These are phyloP conservation scores for Caiman crocodilus DNA, from an alignment of 2,797 vertebrate genomes.

Conservation along the genomic window DNA sequence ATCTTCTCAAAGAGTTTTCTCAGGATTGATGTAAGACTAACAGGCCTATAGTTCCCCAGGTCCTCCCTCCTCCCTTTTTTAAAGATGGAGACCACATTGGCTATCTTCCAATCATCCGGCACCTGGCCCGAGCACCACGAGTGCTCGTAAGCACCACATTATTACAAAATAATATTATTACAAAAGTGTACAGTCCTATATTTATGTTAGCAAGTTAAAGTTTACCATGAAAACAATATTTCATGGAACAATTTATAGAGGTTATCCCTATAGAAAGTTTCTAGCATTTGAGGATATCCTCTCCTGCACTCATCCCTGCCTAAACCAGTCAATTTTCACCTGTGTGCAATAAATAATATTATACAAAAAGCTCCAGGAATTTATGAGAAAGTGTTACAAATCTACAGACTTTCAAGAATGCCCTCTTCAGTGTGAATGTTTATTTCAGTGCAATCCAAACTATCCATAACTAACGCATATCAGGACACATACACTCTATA, in stretches of 20 bases:
- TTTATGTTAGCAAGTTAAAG: neutral
- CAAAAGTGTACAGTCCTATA: neutral
- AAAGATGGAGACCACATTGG: too few relatives aligned
- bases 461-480: slow-evolving; percentile 42
- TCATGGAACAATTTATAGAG: slow-evolving; percentile 44
- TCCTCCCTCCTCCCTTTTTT: too few relatives aligned
- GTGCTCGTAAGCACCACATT: too few relatives aligned
- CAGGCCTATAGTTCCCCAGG: too few relatives aligned
- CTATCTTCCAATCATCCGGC: too few relatives aligned
- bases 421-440: slow-evolving; percentile 29
- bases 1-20: too few relatives aligned
- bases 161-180: neutral
- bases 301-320: neutral
- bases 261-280: slow-evolving; percentile 45
- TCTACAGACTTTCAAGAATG: slow-evolving; percentile 45
- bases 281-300: neutral
- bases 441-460: slow-evolving; percentile 39
- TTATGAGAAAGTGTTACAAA: slow-evolving; percentile 59
- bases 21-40: too few relatives aligned
- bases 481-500: slow-evolving; percentile 25
- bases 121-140: too few relatives aligned
- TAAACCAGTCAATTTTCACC: slow-evolving; percentile 61
- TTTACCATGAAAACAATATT: neutral
- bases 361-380: slow-evolving; percentile 43
- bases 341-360: slow-evolving; percentile 29